phyloP scores from a whole-genome alignment of 2,113 vertebrate species.

The Ovibos moschatus region DNA sequence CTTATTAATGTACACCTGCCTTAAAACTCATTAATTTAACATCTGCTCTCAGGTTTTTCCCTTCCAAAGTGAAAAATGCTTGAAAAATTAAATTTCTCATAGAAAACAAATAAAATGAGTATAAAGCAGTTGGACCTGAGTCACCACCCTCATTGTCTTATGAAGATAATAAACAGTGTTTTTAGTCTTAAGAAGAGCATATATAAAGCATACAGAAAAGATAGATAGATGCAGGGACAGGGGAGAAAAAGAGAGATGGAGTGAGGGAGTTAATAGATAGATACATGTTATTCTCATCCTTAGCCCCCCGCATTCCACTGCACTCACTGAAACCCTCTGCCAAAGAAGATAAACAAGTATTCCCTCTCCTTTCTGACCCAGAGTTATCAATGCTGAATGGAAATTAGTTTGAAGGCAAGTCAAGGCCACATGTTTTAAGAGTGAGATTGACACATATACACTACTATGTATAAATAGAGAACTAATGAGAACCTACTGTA shows the following conservation, averaged over 20 bases:
- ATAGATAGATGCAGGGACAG: no score
- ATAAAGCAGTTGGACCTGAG: constrained; percentile 38
- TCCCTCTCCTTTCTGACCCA: neutral
- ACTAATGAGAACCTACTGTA: neutral
- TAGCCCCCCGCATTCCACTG: accelerated
- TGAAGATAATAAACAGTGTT: neutral
- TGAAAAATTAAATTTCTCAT: constrained; percentile 57
- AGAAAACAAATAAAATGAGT: constrained; percentile 42
- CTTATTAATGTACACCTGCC: constrained; percentile 66
- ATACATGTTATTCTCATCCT: neutral
- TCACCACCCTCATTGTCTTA: neutral
- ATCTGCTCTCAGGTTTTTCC: constrained; percentile 28
- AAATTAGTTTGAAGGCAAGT: neutral
- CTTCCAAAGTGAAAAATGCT: neutral
- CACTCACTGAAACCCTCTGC: neutral
- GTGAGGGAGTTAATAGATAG: neutral
- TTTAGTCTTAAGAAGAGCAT: neutral
- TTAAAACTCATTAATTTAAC: constrained; percentile 63
- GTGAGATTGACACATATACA: neutral
- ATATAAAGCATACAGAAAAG: neutral
- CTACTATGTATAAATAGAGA: neutral
- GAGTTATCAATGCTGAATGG: neutral
- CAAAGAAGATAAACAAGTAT: neutral
- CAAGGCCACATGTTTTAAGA: neutral
- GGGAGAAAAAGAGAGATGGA: neutral